Evolutionary conservation across 2,113 vertebrate species (phyloP).

Genomic region (Ceratotherium simum): DNA sequence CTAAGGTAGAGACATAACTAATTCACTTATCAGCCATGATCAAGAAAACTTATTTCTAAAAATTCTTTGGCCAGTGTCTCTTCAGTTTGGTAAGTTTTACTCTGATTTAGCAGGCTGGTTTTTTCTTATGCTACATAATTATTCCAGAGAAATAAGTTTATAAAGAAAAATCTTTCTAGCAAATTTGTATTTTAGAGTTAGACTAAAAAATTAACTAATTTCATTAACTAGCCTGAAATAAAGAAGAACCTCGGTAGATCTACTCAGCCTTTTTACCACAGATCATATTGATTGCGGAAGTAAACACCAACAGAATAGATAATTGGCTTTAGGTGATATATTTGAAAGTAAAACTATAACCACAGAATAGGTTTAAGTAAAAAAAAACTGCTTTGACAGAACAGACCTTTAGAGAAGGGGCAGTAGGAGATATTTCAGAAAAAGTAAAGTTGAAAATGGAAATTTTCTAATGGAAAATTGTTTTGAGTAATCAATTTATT

Average conservation of each 20-base stretch:
- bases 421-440: neutral
- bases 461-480: neutral
- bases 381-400: neutral
- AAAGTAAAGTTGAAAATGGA: conserved; percentile 31
- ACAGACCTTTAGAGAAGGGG: neutral
- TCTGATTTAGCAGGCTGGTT: neutral
- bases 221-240: neutral
- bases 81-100: conserved; percentile 18
- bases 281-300: neutral
- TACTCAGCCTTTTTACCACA: neutral
- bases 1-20: neutral
- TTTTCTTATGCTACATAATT: neutral
- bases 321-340: conserved; percentile 42
- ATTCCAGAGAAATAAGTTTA: neutral
- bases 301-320: conserved; percentile 26
- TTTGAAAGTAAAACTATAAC: neutral
- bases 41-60: neutral
- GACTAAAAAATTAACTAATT: neutral
- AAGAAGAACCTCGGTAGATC: neutral
- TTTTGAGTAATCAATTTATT: neutral
- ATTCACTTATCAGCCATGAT: neutral
- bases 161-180: neutral
- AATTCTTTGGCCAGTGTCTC: neutral
- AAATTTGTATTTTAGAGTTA: neutral
- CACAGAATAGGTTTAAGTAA: conserved; percentile 12